A percentile compares a stretch with the other conserved stretches of the same genome.
Evolutionary conservation across 2,888 invertebrate genomes (phyloP).

Genomic region (Gortyna flavago): DNA sequence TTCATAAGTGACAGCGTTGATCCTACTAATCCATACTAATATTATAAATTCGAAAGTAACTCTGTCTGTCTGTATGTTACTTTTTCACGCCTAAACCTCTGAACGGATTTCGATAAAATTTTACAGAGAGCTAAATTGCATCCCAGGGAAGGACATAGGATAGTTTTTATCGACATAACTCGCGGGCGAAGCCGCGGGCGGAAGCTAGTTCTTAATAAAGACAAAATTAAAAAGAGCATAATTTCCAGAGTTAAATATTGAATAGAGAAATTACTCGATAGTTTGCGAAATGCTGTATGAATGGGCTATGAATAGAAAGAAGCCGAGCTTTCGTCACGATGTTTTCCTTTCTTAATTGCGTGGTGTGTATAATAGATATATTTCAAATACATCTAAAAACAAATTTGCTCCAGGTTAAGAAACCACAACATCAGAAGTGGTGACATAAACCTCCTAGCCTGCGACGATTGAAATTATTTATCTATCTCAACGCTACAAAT

Average conservation of each 20-base stretch:
- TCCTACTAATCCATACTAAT: too few relatives aligned
- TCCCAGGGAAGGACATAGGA: too few relatives aligned
- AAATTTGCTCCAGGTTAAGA: neutral
- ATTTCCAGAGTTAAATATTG: neutral
- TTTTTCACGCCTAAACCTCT: too few relatives aligned
- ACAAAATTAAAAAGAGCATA: neutral
- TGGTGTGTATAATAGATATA: neutral
- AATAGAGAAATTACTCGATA: neutral
- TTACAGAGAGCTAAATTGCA: too few relatives aligned
- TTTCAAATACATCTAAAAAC: conserved; percentile 1
- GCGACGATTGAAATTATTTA: conserved; percentile 13
- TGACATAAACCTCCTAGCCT: neutral
- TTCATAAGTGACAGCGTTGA: neutral
- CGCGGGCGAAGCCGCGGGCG: too few relatives aligned
- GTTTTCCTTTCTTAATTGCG: neutral
- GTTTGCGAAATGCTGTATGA: neutral
- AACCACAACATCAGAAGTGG: neutral
- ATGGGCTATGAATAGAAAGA: neutral
- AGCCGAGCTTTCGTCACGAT: neutral
- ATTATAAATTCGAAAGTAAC: too few relatives aligned
- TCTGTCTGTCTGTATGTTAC: too few relatives aligned
- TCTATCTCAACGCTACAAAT: conserved; percentile 4
- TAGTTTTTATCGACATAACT: too few relatives aligned
- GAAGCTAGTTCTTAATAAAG: too few relatives aligned
- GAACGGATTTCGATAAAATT: too few relatives aligned